These are phyloP conservation scores for Dione vanillae DNA, from an alignment of 2,888 invertebrate species.

Conservation along the genomic window DNA sequence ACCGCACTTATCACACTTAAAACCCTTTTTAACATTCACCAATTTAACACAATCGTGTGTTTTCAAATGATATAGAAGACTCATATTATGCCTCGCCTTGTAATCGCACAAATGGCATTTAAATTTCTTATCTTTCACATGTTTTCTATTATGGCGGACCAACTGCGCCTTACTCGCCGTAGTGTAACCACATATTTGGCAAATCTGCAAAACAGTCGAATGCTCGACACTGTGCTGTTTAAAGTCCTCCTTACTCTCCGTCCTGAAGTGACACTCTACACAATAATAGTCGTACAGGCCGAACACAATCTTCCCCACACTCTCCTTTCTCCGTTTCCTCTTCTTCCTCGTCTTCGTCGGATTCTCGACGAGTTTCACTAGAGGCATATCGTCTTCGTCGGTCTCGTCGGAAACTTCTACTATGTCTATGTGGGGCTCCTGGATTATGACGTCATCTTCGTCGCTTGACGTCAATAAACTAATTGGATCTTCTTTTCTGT, in stretches of 20 bases:
- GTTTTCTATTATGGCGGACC: conserved; percentile 60
- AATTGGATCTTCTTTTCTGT: conserved; percentile 65
- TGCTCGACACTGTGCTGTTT: conserved; percentile 50
- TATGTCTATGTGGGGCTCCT: conserved; percentile 73
- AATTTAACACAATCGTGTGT: conserved; percentile 50
- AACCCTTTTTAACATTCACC: conserved; percentile 25
- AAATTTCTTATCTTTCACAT: conserved; percentile 59
- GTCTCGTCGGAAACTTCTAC: conserved; percentile 73
- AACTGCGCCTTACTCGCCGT: conserved; percentile 60
- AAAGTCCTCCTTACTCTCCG: conserved; percentile 44
- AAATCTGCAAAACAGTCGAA: conserved; percentile 56
- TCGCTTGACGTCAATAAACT: conserved; percentile 74
- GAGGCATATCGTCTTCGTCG: conserved; percentile 72
- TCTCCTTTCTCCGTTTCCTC: neutral
- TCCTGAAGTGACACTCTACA: conserved; percentile 55
- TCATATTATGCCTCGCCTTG: conserved; percentile 67
- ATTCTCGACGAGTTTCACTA: conserved; percentile 59
- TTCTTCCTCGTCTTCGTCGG: conserved; percentile 31
- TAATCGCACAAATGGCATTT: conserved; percentile 67
- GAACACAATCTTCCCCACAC: conserved; percentile 48
- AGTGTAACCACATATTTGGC: conserved; percentile 62
- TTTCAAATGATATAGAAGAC: conserved; percentile 66
- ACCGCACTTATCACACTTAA: conserved; percentile 50
- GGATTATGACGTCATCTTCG: conserved; percentile 73
- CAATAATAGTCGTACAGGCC: conserved; percentile 60